phyloP scores from a whole-genome alignment of 1,140 invertebrate species.

The Piezodorus guildinii region DNA sequence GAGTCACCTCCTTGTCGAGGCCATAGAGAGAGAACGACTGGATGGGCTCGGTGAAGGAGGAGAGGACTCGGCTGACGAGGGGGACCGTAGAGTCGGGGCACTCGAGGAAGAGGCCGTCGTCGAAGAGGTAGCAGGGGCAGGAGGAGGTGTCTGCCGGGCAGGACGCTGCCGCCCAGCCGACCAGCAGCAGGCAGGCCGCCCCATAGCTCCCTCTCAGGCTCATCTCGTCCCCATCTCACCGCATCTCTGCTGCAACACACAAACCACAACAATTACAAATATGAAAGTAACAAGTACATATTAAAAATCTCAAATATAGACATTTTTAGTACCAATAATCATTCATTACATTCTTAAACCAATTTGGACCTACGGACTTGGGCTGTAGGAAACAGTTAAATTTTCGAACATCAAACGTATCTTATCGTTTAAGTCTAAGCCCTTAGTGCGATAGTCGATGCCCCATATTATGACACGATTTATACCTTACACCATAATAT shows the following conservation, averaged over 20 bases:
- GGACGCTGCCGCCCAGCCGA: background rate
- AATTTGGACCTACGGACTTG: no score
- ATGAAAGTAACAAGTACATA: no score
- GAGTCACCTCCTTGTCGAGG: constrained; percentile 59
- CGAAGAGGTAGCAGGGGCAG: constrained; percentile 83
- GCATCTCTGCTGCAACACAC: background rate
- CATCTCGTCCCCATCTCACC: constrained; percentile 14
- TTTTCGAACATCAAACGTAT: no score
- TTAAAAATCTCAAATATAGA: no score
- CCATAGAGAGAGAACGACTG: constrained; percentile 80
- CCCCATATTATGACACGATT: no score
- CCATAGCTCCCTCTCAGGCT: background rate
- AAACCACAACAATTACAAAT: no score
- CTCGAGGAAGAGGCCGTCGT: constrained; percentile 79
- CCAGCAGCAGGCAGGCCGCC: background rate
- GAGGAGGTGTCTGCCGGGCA: constrained; percentile 62
- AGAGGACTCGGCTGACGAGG: constrained; percentile 40
- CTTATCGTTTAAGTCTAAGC: no score
- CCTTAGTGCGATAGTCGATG: no score
- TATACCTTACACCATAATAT: no score
- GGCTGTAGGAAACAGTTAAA: no score
- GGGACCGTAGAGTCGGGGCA: constrained; percentile 66
- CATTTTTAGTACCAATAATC: no score
- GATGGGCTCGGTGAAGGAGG: constrained; percentile 44
- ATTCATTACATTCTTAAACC: no score